Evolutionary conservation across 2,113 vertebrate species (phyloP).

Genomic region (Ophthalmotilapia sp.): DNA sequence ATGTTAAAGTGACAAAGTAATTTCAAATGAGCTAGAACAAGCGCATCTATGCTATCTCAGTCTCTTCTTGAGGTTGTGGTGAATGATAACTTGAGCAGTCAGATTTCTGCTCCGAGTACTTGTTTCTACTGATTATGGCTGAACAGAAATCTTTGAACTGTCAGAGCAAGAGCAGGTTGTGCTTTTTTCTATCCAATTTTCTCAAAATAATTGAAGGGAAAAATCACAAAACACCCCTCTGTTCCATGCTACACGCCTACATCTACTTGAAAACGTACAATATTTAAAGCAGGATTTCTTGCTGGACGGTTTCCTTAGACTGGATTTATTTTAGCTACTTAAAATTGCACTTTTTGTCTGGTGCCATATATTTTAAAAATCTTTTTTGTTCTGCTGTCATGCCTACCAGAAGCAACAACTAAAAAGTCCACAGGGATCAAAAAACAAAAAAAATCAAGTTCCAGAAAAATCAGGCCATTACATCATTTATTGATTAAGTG

Average conservation of each 20-base stretch:
- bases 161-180: background rate
- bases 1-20: background rate
- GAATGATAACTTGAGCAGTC: background rate
- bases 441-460: background rate
- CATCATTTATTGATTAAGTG: background rate
- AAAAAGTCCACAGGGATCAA: background rate
- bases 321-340: background rate
- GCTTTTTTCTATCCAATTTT: background rate
- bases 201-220: background rate
- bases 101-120: background rate
- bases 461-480: background rate
- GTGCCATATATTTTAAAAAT: background rate
- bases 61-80: background rate
- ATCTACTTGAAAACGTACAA: background rate
- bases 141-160: background rate
- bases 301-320: background rate
- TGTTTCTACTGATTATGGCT: background rate
- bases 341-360: background rate
- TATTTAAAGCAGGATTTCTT: background rate
- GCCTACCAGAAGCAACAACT: background rate
- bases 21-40: background rate
- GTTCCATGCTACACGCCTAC: background rate
- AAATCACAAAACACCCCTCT: background rate
- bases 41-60: background rate
- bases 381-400: background rate